Evolutionary conservation across 2,797 vertebrate species (phyloP).

Genomic region (Xenentodon cancila): DNA sequence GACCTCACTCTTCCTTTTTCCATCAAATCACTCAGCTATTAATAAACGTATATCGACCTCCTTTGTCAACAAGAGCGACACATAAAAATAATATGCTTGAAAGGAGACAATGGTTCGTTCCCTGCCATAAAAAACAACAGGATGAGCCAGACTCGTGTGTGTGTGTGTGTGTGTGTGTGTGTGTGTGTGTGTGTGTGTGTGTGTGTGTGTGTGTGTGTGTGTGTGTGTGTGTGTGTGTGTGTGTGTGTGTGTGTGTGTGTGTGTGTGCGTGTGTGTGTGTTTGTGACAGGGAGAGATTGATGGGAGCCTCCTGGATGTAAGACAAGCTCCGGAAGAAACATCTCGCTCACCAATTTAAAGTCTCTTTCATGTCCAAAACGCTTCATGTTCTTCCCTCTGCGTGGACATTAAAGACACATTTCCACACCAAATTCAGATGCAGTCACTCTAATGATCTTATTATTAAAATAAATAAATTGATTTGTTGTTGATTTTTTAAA

Average conservation of each 20-base stretch:
- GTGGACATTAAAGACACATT: background rate
- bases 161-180: conserved; percentile 21
- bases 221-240: conserved; percentile 26
- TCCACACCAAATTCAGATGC: background rate
- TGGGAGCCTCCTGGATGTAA: conserved; percentile 11
- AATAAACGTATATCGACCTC: conserved; percentile 77
- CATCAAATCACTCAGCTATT: conserved; percentile 75
- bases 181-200: conserved; percentile 18
- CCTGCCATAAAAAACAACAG: conserved; percentile 79
- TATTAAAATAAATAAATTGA: too few species aligned
- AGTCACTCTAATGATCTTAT: background rate
- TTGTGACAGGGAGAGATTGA: conserved; percentile 16
- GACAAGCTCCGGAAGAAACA: conserved; percentile 20
- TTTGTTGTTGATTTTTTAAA: background rate
- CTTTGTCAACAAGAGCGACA: conserved; percentile 79
- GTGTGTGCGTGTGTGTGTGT: conserved; percentile 24
- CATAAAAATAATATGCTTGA: conserved; percentile 73
- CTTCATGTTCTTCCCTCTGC: background rate
- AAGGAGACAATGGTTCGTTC: conserved; percentile 79
- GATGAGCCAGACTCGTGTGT: conserved; percentile 62
- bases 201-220: conserved; percentile 22
- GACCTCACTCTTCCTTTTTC: conserved; percentile 74
- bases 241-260: conserved; percentile 18
- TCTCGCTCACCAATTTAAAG: conserved; percentile 14
- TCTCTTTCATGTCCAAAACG: conserved; percentile 8